Evolutionary conservation across 2,888 invertebrate genomes (phyloP), one percentile per base, ranked within the genome.

Genomic region (Macrosiphum euphorbiae): DNA sequence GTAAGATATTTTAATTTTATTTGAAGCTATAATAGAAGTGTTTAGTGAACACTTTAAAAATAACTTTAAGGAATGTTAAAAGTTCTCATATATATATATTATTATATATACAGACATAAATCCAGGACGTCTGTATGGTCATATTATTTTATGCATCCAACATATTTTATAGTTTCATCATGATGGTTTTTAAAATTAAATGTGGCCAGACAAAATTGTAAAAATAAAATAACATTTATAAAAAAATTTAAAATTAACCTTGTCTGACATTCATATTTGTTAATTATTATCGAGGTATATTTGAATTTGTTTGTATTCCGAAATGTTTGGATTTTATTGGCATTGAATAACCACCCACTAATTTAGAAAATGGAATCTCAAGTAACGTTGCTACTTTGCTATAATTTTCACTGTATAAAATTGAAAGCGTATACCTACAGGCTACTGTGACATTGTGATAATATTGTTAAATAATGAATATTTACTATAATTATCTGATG

Each of bases 131-230:
- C 50, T 47, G 35, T 61, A 91, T 41, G 91, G 86, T 35, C 26
- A 92, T 92, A 58, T 28, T 55, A 84, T 92, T 92, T 87, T 92
- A 92, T 61, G 47, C 24, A 35, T 85, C 61, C 47, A 4, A 61
- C 47, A 92, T 20, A 52, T 52, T 52, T 61, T 87, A 92, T 92
- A 87, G 61, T 50, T 87, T 87, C 61, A 61, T 50, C 50, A 61
- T 92, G 90, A 78, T 35, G 50, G 16, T 47, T 26, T 86, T 24
- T 44, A 58, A 58, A 58, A 86, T 61, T 86, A 50, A 61, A 92
- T 86, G 50, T 35, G 44, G 28, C n/a, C 44, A 47, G n/a, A 58
- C 58, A 26, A n/a, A 61, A 61, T 35, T 44, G 1, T 92, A 92
- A 61, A 86, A 47, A 67, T 47, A 90, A 47, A 90, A n/a, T 67